Evolutionary conservation across 2,888 invertebrate genomes (phyloP), one percentile per base, ranked within the genome.

Genomic region (Yponomeuta plumbellus): DNA sequence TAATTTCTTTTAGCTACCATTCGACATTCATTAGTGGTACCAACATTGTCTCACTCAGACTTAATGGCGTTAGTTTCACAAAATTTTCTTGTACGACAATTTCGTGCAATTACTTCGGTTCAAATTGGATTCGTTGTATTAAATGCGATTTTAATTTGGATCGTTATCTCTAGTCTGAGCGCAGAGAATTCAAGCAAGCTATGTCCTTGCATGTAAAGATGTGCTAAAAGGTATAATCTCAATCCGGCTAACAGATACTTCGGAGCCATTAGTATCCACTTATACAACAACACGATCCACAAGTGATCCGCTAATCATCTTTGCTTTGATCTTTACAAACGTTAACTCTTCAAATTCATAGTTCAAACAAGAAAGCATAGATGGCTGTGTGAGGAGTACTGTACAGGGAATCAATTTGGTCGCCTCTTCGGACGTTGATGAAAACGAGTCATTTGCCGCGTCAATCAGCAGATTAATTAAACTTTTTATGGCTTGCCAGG

Each of bases 401-500:
- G 78, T 77, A 80, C 77, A 79, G 77, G 78, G 76, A 88, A 86
- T 86, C 85, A 85, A 84, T 88, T 83, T 85, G 77, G 83, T 80
- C 83, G 83, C 83, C 82, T 83, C 85, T 85, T 85, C 76, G 76
- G 80, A 74, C 79, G 79, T 80, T 83, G 84, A 83, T 82, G 83
- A 84, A 85, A 88, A 86, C 84, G 81, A 84, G 79, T 78, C 72
- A 75, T 75, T 71, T 72, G 75, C 85, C 85, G 80, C 86, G 80
- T 85, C 85, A 84, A 80, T 75, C 75, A 75, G 74, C 78, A 80
- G 84, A 88, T 87, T 88, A 88, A 90, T 89, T 88, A 87, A 85
- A 85, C 80, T 85, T 81, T 79, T 82, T 83, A 82, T 80, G 78
- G 80, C 80, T 76, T 72, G 69, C 75, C 74, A 76, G 77, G 80